Evolutionary conservation across 2,113 vertebrate species (phyloP).

Genomic region (Bubo bubo): DNA sequence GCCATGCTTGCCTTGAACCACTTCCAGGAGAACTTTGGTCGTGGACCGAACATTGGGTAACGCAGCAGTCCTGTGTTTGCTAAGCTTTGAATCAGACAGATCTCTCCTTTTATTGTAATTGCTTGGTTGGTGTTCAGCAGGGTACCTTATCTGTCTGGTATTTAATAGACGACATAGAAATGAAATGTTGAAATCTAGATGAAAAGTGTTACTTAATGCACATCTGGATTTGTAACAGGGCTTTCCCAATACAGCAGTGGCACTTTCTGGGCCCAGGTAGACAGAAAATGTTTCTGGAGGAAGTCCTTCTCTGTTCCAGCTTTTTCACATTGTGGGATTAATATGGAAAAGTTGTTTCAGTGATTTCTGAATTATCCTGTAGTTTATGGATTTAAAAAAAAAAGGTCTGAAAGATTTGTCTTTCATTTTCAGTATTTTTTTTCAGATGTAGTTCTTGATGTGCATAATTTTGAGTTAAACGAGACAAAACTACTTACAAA

Average conservation of each 20-base stretch:
- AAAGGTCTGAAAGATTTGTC: background rate
- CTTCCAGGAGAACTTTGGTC: slow-evolving; percentile 87
- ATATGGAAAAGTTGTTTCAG: background rate
- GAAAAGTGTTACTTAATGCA: background rate
- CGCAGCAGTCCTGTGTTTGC: background rate
- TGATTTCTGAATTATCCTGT: background rate
- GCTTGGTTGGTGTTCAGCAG: background rate
- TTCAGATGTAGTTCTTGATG: background rate
- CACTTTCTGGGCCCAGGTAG: background rate
- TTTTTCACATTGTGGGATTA: background rate
- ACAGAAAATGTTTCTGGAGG: background rate
- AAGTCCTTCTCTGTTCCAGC: background rate
- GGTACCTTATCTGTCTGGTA: background rate
- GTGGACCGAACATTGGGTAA: slow-evolving; percentile 89
- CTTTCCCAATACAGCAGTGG: background rate
- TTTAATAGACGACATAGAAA: background rate
- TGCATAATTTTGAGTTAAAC: background rate
- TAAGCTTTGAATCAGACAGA: background rate
- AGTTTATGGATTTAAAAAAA: background rate
- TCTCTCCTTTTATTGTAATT: background rate
- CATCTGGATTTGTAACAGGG: background rate
- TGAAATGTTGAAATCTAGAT: background rate
- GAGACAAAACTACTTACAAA: background rate
- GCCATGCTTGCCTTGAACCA: slow-evolving; percentile 90
- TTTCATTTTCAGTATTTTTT: background rate